Conservation (phyloP, 2,797 vertebrate species). For the Apodemus agrarius region DNA sequence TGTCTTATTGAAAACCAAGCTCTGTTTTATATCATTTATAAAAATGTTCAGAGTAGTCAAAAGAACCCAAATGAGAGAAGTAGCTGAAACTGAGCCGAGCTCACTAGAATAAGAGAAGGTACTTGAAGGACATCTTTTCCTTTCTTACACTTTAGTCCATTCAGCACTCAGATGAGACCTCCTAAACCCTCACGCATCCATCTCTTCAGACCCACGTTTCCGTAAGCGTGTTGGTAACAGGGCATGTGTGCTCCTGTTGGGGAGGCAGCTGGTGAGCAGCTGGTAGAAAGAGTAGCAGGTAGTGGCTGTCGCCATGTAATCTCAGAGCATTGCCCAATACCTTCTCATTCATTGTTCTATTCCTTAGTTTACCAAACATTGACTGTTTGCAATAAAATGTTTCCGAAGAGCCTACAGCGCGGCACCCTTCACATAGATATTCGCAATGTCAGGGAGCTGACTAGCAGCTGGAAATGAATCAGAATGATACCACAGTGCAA, state of each 20-base stretch:
- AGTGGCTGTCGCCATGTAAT: not conserved
- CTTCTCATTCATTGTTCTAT: not conserved
- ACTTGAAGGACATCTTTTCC: not conserved
- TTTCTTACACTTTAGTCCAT: not conserved
- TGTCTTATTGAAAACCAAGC: not conserved
- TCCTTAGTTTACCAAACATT: not conserved
- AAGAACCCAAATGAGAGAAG: not conserved
- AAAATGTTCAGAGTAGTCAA: not conserved
- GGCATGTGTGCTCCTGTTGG: not conserved
- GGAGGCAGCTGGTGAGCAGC: not conserved
- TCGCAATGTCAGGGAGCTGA: not conserved
- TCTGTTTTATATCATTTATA: constrained; percentile 1
- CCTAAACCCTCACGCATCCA: not conserved
- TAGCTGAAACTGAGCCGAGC: not conserved
- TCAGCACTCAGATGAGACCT: not conserved
- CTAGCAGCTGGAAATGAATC: not conserved
- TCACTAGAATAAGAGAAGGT: not conserved
- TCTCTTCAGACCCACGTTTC: not conserved
- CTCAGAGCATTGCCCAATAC: not conserved
- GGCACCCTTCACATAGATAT: not conserved
- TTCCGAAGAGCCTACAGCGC: not conserved
- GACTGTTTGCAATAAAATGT: not conserved
- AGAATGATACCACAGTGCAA: not conserved
- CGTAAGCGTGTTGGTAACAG: not conserved
- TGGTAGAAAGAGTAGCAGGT: not conserved